Percentiles rank a stretch among this genome's conserved stretches.
These are phyloP conservation scores for Dryocosmus kuriphilus DNA, from an alignment of 2,888 invertebrate genomes.

Conservation along the genomic window DNA sequence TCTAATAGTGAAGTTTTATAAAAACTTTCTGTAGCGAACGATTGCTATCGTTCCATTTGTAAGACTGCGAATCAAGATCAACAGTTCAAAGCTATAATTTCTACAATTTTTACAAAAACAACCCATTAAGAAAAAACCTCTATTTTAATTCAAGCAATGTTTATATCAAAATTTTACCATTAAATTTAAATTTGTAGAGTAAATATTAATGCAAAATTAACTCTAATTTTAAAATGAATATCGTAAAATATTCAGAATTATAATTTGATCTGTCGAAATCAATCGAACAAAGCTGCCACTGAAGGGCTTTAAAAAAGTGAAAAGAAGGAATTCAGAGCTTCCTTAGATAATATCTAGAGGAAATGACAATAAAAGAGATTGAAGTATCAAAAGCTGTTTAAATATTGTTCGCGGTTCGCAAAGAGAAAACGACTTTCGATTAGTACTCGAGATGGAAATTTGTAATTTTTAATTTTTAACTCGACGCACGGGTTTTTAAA, in stretches of 20 bases:
- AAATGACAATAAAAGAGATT: slow-evolving; percentile 57
- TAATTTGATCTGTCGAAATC: background rate
- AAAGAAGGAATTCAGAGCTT: background rate
- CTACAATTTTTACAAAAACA: slow-evolving; percentile 25
- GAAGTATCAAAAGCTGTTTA: slow-evolving; percentile 55
- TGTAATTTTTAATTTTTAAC: slow-evolving; percentile 22
- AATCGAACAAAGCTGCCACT: background rate
- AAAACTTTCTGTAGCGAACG: slow-evolving; percentile 42
- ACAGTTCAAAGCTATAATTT: slow-evolving; percentile 22
- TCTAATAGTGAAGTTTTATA: slow-evolving; percentile 30
- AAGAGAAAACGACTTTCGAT: slow-evolving; percentile 10
- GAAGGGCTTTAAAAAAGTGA: background rate
- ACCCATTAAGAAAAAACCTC: background rate
- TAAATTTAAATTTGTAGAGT: background rate
- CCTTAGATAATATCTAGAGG: background rate
- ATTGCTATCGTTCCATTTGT: slow-evolving; percentile 4
- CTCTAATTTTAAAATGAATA: background rate
- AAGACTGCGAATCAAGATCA: slow-evolving; percentile 14
- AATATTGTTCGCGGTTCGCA: slow-evolving; percentile 20
- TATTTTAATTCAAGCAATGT: slow-evolving; percentile 20
- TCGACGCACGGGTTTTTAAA: slow-evolving; percentile 54
- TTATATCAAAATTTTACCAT: background rate
- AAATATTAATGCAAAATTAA: background rate
- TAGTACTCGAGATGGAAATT: slow-evolving; percentile 6
- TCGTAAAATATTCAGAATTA: background rate